phyloP scores from a whole-genome alignment of 2,113 vertebrate genomes.

The Pontoporia blainvillei region DNA sequence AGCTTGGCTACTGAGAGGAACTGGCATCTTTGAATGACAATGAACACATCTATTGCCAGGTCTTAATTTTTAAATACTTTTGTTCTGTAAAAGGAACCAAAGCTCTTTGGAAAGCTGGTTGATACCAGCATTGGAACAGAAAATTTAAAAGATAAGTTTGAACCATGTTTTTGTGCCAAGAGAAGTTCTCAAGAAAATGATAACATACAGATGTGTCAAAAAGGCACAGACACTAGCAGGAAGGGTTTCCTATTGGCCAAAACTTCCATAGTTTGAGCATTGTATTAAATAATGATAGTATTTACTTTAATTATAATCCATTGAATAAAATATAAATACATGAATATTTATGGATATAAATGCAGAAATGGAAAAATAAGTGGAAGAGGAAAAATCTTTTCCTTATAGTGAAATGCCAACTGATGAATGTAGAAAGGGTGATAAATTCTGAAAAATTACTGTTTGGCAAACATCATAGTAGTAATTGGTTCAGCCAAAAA shows the following conservation, averaged over 20 bases:
- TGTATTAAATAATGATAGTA: neutral
- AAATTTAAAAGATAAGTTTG: neutral
- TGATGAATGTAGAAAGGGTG: neutral
- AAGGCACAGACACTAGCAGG: neutral
- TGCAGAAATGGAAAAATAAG: neutral
- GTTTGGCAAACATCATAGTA: neutral
- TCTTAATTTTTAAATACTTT: neutral
- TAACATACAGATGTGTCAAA: neutral
- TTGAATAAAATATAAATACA: neutral
- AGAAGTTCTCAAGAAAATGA: neutral
- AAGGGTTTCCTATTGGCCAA: neutral
- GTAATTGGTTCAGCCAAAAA: neutral
- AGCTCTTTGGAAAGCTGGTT: neutral
- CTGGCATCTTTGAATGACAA: neutral
- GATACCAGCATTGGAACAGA: neutral
- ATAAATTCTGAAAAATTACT: neutral
- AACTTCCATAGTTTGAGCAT: neutral
- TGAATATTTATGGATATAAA: neutral
- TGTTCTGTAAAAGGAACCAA: neutral
- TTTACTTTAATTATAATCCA: neutral
- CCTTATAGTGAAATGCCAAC: neutral
- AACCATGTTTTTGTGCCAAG: neutral
- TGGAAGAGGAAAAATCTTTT: neutral
- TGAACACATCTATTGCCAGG: neutral
- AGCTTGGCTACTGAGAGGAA: neutral